Conservation (phyloP, 2,888 invertebrate genomes). For the Mythimna vitellina region DNA sequence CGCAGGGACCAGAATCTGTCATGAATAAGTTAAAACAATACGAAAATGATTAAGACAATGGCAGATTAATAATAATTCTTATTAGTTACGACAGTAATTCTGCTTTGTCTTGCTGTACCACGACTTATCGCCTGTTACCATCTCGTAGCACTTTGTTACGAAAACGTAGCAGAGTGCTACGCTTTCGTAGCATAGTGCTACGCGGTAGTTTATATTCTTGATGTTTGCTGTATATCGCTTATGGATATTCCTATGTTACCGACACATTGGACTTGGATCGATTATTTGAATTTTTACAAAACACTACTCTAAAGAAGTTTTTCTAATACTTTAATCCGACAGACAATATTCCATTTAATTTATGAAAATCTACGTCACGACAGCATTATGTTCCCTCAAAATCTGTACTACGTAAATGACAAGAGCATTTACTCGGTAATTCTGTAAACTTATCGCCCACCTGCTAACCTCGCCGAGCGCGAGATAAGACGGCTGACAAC, state of each 20-base stretch:
- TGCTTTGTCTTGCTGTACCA: neutral
- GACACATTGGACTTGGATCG: neutral
- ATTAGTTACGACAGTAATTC: neutral
- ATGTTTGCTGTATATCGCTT: neutral
- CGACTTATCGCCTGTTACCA: neutral
- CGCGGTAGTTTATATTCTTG: neutral
- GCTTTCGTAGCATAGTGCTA: neutral
- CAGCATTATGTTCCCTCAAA: neutral
- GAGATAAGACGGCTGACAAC: constrained; percentile 64
- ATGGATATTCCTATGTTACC: neutral
- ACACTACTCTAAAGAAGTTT: neutral
- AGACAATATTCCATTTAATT: neutral
- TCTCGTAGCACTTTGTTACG: neutral
- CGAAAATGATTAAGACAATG: too few species aligned
- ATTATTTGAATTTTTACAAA: neutral
- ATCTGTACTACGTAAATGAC: constrained; percentile 31
- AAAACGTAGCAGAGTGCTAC: constrained; percentile 5
- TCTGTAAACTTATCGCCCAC: constrained; percentile 41
- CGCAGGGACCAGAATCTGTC: too few species aligned
- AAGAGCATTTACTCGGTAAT: constrained; percentile 38
- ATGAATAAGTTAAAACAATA: too few species aligned
- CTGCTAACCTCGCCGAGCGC: constrained; percentile 45
- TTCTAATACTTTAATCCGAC: neutral
- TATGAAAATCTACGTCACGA: neutral
- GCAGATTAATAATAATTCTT: neutral